Conservation (phyloP, 2,113 vertebrate genomes). For the Otolemur garnettii region DNA sequence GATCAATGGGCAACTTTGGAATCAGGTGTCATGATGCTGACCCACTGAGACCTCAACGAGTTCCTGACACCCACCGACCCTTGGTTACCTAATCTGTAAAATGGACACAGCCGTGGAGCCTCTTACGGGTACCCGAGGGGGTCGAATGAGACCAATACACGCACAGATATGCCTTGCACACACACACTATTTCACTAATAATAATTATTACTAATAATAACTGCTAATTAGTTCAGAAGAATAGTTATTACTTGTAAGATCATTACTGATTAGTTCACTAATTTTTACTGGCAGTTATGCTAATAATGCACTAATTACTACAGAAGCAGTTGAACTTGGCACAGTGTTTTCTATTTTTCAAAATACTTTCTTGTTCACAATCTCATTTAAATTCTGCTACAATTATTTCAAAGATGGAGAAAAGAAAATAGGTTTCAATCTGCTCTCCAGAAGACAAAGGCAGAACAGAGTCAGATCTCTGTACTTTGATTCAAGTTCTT, state of each 20-base stretch:
- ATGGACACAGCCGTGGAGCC: neutral
- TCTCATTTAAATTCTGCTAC: neutral
- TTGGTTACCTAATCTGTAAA: neutral
- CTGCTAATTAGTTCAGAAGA: too few relatives aligned
- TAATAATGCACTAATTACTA: neutral
- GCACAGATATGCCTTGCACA: neutral
- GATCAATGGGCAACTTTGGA: neutral
- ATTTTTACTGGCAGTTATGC: neutral
- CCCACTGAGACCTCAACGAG: neutral
- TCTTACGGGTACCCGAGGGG: neutral
- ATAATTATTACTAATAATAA: too few relatives aligned
- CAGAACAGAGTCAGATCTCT: neutral
- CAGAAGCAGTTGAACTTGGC: neutral
- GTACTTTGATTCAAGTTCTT: neutral
- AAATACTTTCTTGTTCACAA: neutral
- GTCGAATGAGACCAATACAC: neutral
- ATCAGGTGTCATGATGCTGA: neutral
- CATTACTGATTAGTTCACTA: neutral
- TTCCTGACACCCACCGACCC: neutral
- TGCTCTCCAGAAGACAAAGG: neutral
- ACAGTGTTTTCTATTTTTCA: neutral
- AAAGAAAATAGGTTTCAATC: neutral
- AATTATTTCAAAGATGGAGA: conserved; percentile 34
- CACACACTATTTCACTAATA: neutral
- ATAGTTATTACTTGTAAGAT: too few relatives aligned